Evolutionary conservation across 2,113 vertebrate genomes (phyloP).

Genomic region (Cephalophus harveyi): DNA sequence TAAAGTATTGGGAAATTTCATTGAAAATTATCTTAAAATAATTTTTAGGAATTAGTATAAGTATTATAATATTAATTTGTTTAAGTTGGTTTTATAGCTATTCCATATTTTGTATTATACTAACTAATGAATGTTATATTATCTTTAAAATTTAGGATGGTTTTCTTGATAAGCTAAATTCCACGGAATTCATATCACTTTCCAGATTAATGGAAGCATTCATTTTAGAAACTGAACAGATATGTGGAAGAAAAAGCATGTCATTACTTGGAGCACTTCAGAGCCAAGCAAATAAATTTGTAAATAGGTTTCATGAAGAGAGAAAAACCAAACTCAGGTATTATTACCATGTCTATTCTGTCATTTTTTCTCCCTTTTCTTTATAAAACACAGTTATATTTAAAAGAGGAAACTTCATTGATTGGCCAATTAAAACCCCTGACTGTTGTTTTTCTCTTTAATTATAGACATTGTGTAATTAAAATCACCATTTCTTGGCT

Average conservation of each 20-base stretch:
- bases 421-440: neutral
- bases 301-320: slow-evolving; percentile 97
- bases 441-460: neutral
- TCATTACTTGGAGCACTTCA: slow-evolving; percentile 95
- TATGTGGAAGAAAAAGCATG: slow-evolving; percentile 91
- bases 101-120: neutral
- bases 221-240: slow-evolving; percentile 89
- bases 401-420: neutral
- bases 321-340: slow-evolving; percentile 97
- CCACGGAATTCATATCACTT: slow-evolving; percentile 91
- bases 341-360: neutral
- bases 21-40: slow-evolving; percentile 31
- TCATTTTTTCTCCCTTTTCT: neutral
- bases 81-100: slow-evolving; percentile 13
- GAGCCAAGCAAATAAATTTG: slow-evolving; percentile 96
- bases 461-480: slow-evolving; percentile 15
- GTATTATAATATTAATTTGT: neutral
- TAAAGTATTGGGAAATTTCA: neutral
- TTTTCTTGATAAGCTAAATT: slow-evolving; percentile 95
- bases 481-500: slow-evolving; percentile 1
- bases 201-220: slow-evolving; percentile 93
- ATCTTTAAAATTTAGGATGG: slow-evolving; percentile 85
- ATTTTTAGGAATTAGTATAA: neutral
- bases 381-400: neutral
- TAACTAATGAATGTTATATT: slow-evolving; percentile 57